These are phyloP conservation scores for Aquatica leii DNA, from an alignment of 2,888 invertebrate genomes.

Conservation along the genomic window DNA sequence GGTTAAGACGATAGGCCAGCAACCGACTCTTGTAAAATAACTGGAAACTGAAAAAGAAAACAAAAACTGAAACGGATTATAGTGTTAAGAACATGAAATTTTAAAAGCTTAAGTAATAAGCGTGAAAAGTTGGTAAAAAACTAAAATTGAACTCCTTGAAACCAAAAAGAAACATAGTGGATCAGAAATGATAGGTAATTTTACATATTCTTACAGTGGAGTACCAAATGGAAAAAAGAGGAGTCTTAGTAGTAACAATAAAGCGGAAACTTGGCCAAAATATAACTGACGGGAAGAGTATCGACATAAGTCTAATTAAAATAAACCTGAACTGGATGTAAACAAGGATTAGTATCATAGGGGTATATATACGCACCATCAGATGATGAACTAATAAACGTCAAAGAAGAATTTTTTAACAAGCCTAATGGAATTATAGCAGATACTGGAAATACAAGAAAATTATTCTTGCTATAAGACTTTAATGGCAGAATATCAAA, in stretches of 20 bases:
- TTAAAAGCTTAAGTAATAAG: neutral
- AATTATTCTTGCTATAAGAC: constrained; percentile 2
- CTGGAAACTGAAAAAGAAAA: constrained; percentile 6
- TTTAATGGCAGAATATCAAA: neutral
- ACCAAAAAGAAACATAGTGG: constrained; percentile 8
- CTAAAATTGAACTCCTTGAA: constrained; percentile 7
- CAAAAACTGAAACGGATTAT: neutral
- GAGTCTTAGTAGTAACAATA: constrained; percentile 6
- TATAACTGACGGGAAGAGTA: too few species aligned
- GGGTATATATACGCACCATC: too few species aligned
- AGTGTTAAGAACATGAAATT: constrained; percentile 2
- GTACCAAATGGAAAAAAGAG: constrained; percentile 3
- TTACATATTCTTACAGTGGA: constrained; percentile 9
- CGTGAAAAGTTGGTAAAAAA: constrained; percentile 5
- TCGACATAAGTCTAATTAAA: constrained; percentile 1
- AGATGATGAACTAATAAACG: constrained; percentile 7
- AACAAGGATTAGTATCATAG: too few species aligned
- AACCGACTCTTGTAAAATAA: constrained; percentile 10
- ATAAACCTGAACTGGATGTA: too few species aligned
- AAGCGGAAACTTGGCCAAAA: constrained; percentile 1
- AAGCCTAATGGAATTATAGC: constrained; percentile 7
- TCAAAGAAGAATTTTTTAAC: constrained; percentile 7
- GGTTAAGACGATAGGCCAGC: constrained; percentile 7
- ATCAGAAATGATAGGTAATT: constrained; percentile 4
- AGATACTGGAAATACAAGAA: constrained; percentile 3